Evolutionary conservation across 1,140 invertebrate species (phyloP), one percentile per base, ranked within the genome.

Genomic region (Drosophila suzukii): DNA sequence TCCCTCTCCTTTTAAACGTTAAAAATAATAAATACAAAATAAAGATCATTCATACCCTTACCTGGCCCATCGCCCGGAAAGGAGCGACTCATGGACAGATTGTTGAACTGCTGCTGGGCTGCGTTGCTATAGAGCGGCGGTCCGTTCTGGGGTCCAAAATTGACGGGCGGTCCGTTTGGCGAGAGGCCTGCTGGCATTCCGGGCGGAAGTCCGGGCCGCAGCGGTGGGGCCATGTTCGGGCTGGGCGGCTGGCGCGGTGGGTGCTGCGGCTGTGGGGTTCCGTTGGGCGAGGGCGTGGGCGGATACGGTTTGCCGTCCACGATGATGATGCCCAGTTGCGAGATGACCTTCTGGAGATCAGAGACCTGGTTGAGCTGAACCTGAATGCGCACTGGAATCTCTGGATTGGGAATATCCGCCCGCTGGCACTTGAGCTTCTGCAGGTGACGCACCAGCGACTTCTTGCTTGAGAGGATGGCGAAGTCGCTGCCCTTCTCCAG

Each of bases 391-490:
- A 96, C 96, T 41, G 96, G 96, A 78, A 96, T 97, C 93, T 97
- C 96, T 4, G 96, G 96, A 94, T 97, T 97, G 73, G 96, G 96
- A 88, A 97, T 97, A 92, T 97, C 96, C 4, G 96, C 96, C 78
- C 96, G 93, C 77, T 95, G 94, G 78, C 95, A 95, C 93, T 97
- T 97, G 72, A 97, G 96, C 78, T 96, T 94, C 92, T 96, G 95
- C 67, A 97, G 93, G 93, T 97, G 96, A 73, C 94, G 94, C 41
- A 94, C 94, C 20, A 95, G 93, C 44, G 94, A 95, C 92, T 96
- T 96, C 94, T 97, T 97, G 91, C 95, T 96, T 83, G 96, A 96
- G 32, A 98, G 93, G 60, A 98, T 93, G 44, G 97, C 97, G 92
- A 96, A 96, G 92, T 97, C 97, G 72, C 95, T 96, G 55, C 96